Evolutionary conservation across 2,797 vertebrate species (phyloP).

Genomic region (Syngnathus acus): DNA sequence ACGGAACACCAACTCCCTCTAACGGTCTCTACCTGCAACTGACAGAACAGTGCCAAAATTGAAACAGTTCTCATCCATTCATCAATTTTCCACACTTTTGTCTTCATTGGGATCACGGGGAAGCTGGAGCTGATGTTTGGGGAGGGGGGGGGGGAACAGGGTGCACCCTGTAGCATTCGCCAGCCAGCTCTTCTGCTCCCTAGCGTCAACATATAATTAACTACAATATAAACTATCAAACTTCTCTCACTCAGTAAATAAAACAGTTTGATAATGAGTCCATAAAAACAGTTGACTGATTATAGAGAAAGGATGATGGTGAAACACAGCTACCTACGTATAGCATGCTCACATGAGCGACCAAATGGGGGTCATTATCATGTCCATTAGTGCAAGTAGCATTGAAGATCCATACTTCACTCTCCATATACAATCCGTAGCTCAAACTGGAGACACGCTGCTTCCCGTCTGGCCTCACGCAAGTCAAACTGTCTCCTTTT

Average conservation of each 20-base stretch:
- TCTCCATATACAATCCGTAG: conserved; percentile 9
- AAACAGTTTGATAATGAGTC: neutral
- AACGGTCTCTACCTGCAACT: conserved; percentile 34
- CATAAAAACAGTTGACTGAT: neutral
- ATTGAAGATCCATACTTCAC: conserved; percentile 42
- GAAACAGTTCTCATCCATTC: neutral
- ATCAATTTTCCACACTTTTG: neutral
- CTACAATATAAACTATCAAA: neutral
- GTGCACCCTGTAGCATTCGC: too few relatives aligned
- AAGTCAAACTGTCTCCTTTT: neutral
- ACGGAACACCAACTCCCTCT: conserved; percentile 41
- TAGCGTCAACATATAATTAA: conserved; percentile 10
- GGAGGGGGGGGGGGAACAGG: too few relatives aligned
- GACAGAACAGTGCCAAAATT: neutral
- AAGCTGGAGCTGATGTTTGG: too few relatives aligned
- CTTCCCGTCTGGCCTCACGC: conserved; percentile 40
- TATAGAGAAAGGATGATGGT: conserved; percentile 9
- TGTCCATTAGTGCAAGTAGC: conserved; percentile 47
- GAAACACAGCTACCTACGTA: conserved; percentile 6
- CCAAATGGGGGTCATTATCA: conserved; percentile 36
- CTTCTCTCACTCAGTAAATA: neutral
- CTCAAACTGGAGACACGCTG: conserved; percentile 20
- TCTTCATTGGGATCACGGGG: neutral
- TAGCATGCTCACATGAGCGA: conserved; percentile 8
- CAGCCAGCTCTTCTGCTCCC: conserved; percentile 15